A percentile compares a stretch with the other conserved stretches of the same genome.
Conservation (phyloP, 2,888 invertebrate genomes). For the Eugnorisma glareosa region DNA sequence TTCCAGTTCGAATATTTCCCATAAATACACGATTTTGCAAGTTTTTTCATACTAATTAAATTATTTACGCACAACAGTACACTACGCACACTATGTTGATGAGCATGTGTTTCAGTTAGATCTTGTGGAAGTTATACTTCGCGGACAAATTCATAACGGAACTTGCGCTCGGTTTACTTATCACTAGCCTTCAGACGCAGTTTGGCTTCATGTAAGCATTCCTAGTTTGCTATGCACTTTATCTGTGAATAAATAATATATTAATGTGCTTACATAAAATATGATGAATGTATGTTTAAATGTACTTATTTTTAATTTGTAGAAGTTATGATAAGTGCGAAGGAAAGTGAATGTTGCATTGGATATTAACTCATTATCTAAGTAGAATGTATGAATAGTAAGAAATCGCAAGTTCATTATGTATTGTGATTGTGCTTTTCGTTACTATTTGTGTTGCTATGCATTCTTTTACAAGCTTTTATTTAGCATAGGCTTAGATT, state of each 20-base stretch:
- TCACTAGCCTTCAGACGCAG: slow-evolving; percentile 61
- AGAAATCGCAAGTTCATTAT: slow-evolving; percentile 17
- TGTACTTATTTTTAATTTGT: slow-evolving; percentile 13
- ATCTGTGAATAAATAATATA: slow-evolving; percentile 9
- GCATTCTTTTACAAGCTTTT: no score
- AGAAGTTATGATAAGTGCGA: not conserved
- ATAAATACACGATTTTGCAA: not conserved
- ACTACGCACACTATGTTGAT: slow-evolving; percentile 20
- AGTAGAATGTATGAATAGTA: slow-evolving; percentile 16
- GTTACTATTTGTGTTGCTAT: not conserved
- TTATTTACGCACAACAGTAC: slow-evolving; percentile 8
- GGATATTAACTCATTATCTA: slow-evolving; percentile 9
- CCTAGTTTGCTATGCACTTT: slow-evolving; percentile 44
- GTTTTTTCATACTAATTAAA: not conserved
- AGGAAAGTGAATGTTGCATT: slow-evolving; percentile 25
- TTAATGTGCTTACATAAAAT: not conserved
- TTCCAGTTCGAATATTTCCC: not conserved
- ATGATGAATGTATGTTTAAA: not conserved
- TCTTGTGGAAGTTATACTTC: slow-evolving; percentile 61
- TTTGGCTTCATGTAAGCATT: slow-evolving; percentile 48
- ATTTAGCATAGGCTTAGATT: not conserved
- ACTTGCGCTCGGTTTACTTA: slow-evolving; percentile 66
- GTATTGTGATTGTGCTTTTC: slow-evolving; percentile 21
- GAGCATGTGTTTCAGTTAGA: slow-evolving; percentile 60
- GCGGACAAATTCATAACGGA: slow-evolving; percentile 68